Conservation (phyloP, 2,113 vertebrate species). For the Indicator indicator region DNA sequence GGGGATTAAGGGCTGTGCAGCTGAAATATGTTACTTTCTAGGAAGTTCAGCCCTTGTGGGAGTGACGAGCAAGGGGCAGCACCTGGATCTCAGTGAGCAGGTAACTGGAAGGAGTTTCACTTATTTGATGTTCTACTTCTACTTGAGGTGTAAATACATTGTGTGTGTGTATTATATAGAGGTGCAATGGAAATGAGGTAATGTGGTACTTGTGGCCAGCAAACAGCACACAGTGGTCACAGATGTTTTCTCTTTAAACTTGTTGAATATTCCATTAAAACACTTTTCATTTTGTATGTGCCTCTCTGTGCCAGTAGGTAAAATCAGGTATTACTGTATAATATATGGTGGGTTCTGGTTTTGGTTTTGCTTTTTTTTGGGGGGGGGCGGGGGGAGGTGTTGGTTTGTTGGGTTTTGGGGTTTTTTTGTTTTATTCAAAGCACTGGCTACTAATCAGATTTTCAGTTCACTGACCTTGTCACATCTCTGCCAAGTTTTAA, state of each 20-base stretch:
- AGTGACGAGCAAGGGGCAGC: neutral
- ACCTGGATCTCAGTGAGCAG: neutral
- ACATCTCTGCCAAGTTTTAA: conserved; percentile 2
- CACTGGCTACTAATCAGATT: conserved; percentile 2
- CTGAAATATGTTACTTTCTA: neutral
- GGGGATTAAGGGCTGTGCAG: neutral
- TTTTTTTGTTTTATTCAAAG: neutral
- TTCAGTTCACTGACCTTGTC: conserved; percentile 30
- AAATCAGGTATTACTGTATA: neutral
- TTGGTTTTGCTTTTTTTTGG: neutral
- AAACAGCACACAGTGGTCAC: neutral
- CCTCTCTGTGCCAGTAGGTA: neutral
- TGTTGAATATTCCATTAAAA: neutral
- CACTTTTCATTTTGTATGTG: neutral
- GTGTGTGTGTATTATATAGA: accelerated
- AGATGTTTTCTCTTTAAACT: neutral
- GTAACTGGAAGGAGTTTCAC: neutral
- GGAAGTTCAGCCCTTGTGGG: neutral
- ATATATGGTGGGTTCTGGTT: neutral
- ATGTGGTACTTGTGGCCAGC: neutral
- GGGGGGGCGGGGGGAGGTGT: no score
- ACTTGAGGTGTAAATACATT: neutral
- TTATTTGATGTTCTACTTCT: neutral
- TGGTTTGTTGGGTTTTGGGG: no score
- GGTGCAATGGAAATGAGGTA: neutral